Evolutionary conservation across 1,140 invertebrate species (phyloP).

Genomic region (Chlorops oryzae): DNA sequence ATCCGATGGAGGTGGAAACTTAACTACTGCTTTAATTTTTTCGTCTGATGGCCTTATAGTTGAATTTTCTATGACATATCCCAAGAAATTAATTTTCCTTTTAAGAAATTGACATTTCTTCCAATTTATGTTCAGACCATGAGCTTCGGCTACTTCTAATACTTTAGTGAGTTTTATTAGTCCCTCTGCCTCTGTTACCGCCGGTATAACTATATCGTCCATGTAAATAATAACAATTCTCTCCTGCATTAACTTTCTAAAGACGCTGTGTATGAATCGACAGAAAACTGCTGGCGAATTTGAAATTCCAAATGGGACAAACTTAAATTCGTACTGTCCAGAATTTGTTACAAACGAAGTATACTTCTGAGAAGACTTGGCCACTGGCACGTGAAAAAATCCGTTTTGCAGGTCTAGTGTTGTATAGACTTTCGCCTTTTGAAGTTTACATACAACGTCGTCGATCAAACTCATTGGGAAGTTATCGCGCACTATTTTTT

Average conservation of each 20-base stretch:
- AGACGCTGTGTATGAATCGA: conserved; percentile 2
- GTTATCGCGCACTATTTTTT: no score
- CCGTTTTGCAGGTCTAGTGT: conserved; percentile 49
- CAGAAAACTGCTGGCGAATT: conserved; percentile 46
- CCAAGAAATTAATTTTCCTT: no score
- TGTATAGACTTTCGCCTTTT: conserved; percentile 47
- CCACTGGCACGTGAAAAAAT: conserved; percentile 38
- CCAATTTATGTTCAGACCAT: conserved; percentile 10
- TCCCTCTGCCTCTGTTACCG: conserved; percentile 6
- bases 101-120: no score
- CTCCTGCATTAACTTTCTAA: neutral
- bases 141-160: neutral
- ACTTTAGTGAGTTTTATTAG: conserved; percentile 4
- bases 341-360: conserved; percentile 46
- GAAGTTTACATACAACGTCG: no score
- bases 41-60: no score
- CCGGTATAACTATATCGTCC: conserved; percentile 13
- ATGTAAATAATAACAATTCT: conserved; percentile 8
- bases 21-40: no score
- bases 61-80: no score
- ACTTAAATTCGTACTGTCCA: conserved; percentile 46
- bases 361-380: conserved; percentile 32
- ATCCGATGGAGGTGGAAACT: no score
- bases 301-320: conserved; percentile 48
- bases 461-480: no score